A percentile compares a stretch with the other conserved stretches of the same genome.
Evolutionary conservation across 2,797 vertebrate genomes (phyloP).

Genomic region (Spheniscus humboldti): DNA sequence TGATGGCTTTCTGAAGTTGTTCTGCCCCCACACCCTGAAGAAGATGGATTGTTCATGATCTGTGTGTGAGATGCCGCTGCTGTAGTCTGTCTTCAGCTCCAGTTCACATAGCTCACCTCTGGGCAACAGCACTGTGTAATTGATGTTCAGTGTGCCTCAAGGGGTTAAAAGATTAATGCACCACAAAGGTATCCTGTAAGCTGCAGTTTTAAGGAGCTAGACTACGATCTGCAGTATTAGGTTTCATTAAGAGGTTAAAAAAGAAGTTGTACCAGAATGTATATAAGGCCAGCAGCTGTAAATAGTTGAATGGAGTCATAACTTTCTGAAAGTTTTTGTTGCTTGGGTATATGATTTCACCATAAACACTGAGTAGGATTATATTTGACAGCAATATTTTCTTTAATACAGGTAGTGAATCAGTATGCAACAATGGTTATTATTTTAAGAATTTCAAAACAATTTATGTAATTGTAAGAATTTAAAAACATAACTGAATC

Average conservation of each 20-base stretch:
- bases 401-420: not conserved
- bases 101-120: slow-evolving; percentile 71
- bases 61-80: slow-evolving; percentile 59
- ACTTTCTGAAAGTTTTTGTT: not conserved
- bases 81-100: slow-evolving; percentile 70
- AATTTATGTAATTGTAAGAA: not conserved
- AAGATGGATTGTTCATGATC: slow-evolving; percentile 76
- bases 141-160: slow-evolving; percentile 69
- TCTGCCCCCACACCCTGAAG: slow-evolving; percentile 67
- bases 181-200: slow-evolving; percentile 20
- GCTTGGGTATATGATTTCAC: not conserved
- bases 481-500: not conserved
- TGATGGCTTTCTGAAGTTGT: slow-evolving; percentile 66
- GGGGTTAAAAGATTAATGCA: slow-evolving; percentile 68
- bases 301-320: not conserved
- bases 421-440: not conserved
- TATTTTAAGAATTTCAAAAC: not conserved
- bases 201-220: slow-evolving; percentile 26
- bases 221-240: not conserved
- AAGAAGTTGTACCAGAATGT: not conserved
- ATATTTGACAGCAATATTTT: not conserved
- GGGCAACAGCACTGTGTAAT: slow-evolving; percentile 59
- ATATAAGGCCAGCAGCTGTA: not conserved
- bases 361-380: not conserved
- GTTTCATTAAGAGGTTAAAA: slow-evolving; percentile 46